These are phyloP conservation scores for Daubentonia madagascariensis DNA, from an alignment of 2,113 vertebrate genomes.

Conservation along the genomic window DNA sequence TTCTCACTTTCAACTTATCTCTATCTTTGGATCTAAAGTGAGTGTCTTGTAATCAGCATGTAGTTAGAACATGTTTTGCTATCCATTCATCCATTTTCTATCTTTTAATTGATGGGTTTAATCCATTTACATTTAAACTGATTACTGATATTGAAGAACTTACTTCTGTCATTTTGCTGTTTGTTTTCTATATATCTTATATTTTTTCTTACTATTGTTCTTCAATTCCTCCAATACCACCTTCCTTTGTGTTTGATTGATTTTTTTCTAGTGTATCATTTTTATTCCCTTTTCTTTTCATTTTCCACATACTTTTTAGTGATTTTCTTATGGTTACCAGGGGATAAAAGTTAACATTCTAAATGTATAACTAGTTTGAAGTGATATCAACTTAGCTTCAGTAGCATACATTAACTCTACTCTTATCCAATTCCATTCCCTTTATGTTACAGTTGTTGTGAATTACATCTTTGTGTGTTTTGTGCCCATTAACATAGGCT, in stretches of 20 bases:
- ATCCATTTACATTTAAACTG: not conserved
- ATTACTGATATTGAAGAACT: not conserved
- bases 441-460: not conserved
- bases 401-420: not conserved
- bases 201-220: not conserved
- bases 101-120: not conserved
- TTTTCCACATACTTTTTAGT: not conserved
- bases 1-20: not conserved
- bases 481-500: not conserved
- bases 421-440: not conserved
- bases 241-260: not conserved
- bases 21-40: not conserved
- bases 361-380: not conserved
- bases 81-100: not conserved
- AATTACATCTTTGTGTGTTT: not conserved
- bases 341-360: not conserved
- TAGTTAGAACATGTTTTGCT: not conserved
- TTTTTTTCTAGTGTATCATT: not conserved
- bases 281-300: not conserved
- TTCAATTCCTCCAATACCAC: not conserved
- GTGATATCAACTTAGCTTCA: not conserved
- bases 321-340: not conserved
- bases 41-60: not conserved
- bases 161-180: not conserved
- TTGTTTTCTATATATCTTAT: not conserved